A percentile compares a stretch with the other conserved stretches of the same genome.
Evolutionary conservation across 2,113 vertebrate genomes (phyloP).

Genomic region (Pipra filicauda): DNA sequence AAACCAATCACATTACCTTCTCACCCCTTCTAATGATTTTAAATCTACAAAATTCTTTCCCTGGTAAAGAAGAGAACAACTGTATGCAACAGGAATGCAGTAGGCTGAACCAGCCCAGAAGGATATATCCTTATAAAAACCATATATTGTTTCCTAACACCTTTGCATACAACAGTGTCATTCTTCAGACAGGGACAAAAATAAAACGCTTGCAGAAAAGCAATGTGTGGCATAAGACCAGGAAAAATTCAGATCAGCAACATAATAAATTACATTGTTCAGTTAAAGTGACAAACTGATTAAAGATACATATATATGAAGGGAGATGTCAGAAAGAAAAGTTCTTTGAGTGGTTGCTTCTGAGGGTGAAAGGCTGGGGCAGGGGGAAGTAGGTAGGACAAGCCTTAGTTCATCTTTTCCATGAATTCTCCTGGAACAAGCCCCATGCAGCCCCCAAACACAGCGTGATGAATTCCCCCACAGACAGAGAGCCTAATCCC

Average conservation of each 20-base stretch:
- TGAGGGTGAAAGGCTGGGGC: not conserved
- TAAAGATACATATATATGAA: not conserved
- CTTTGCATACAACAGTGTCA: not conserved
- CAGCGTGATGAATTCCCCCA: not conserved
- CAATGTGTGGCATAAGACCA: not conserved
- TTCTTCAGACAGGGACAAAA: not conserved
- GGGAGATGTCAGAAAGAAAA: not conserved
- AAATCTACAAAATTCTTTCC: not conserved
- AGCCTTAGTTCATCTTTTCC: not conserved
- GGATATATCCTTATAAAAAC: not conserved
- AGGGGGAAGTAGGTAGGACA: too few relatives aligned
- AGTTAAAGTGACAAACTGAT: not conserved
- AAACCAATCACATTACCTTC: not conserved
- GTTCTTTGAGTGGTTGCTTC: not conserved
- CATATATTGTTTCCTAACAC: not conserved
- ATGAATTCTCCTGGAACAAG: not conserved
- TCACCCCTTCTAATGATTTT: not conserved
- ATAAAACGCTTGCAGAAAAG: not conserved
- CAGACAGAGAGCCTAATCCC: not conserved
- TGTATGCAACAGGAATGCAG: not conserved
- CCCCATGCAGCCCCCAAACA: not conserved
- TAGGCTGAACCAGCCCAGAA: not conserved
- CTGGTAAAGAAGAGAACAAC: not conserved
- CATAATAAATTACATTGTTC: fast-evolving
- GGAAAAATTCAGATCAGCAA: not conserved